phyloP scores from a whole-genome alignment of 2,888 invertebrate species.

The Sipha maydis region DNA sequence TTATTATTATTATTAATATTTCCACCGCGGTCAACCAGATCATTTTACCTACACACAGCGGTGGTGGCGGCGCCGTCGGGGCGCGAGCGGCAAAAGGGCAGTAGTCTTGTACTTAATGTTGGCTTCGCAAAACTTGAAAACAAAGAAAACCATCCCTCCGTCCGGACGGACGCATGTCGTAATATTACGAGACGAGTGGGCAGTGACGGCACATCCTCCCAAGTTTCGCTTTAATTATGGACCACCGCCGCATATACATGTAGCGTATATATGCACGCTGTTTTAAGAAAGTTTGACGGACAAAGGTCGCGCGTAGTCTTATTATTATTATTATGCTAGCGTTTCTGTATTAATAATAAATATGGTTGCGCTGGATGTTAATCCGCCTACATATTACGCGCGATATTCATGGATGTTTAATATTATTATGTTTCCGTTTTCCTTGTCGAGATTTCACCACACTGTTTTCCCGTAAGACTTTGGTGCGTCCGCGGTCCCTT shows the following conservation, averaged over 20 bases:
- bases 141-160: conserved; percentile 40
- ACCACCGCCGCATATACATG: conserved; percentile 8
- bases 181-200: conserved; percentile 12
- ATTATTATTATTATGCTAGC: not conserved
- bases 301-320: conserved; percentile 32
- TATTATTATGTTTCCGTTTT: not conserved
- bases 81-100: not conserved
- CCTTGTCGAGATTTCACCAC: not conserved
- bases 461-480: not conserved
- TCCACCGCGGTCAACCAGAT: conserved; percentile 55
- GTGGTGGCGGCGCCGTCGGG: not conserved
- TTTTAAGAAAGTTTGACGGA: conserved; percentile 61
- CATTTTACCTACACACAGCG: conserved; percentile 40
- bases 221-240: conserved; percentile 58
- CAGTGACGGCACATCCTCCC: conserved; percentile 18
- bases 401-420: not conserved
- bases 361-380: conserved; percentile 29
- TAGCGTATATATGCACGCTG: not conserved
- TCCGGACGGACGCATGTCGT: conserved; percentile 1
- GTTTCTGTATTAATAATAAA: conserved; percentile 46
- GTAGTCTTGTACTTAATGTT: not conserved
- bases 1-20: conserved; percentile 52
- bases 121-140: conserved; percentile 49
- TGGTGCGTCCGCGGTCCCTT: too few relatives aligned
- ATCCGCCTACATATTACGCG: conserved; percentile 37